Evolutionary conservation across 2,888 invertebrate species (phyloP).

Genomic region (Scelioninae gen. 1): DNA sequence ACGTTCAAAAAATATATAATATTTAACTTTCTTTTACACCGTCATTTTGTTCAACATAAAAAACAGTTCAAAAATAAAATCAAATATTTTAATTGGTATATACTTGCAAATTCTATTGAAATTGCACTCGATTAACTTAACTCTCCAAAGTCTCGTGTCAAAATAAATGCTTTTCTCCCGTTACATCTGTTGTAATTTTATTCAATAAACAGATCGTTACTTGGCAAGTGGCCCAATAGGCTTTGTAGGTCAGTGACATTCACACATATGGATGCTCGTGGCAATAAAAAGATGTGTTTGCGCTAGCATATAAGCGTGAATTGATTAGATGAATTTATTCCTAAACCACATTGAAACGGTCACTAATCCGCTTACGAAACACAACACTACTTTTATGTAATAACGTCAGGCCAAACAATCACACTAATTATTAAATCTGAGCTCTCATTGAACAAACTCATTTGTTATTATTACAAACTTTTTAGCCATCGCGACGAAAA

Average conservation of each 20-base stretch:
- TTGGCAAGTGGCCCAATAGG: slow-evolving; percentile 55
- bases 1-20: no score
- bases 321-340: slow-evolving; percentile 48
- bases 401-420: no score
- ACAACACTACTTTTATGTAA: no score
- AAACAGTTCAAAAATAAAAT: not conserved
- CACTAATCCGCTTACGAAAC: slow-evolving; percentile 14
- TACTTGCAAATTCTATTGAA: not conserved
- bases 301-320: slow-evolving; percentile 26
- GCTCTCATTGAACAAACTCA: no score
- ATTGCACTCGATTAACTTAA: slow-evolving; percentile 15
- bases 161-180: slow-evolving; percentile 35
- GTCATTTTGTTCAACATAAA: no score
- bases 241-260: slow-evolving; percentile 61
- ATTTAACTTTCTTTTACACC: no score
- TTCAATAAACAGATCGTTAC: slow-evolving; percentile 57
- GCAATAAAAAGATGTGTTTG: slow-evolving; percentile 44
- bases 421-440: no score
- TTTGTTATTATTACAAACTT: no score
- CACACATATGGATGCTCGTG: slow-evolving; percentile 28
- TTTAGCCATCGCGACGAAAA: no score
- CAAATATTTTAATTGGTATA: not conserved
- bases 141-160: slow-evolving; percentile 1
- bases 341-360: slow-evolving; percentile 8
- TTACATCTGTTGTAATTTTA: slow-evolving; percentile 44